Evolutionary conservation across 1,140 invertebrate genomes (phyloP), one percentile per base, ranked within the genome.

Genomic region (Atta colombica): DNA sequence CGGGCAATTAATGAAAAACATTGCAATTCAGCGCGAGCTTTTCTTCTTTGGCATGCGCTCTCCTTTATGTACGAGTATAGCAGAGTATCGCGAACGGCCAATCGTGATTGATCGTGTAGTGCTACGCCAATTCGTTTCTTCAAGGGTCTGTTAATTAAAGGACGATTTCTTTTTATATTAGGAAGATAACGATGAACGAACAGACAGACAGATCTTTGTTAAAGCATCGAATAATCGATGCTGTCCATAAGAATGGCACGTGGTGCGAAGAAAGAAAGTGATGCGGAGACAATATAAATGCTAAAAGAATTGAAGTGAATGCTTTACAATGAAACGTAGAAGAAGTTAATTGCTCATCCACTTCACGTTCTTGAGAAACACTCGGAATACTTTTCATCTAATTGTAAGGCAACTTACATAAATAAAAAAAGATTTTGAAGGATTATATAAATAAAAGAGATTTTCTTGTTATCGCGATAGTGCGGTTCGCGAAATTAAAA

Each of bases 1-100:
- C 68, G 60, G 71, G 80, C 89, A 90, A 90, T 90, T 90, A 90
- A 90, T 90, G 89, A 90, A 90, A 90, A 90, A 90, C 89, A 88
- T 87, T 77, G 63, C 31, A 74, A 84, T 84, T 77, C 61, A 51
- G 31, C 74, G 68, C 60, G 39, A 86, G 51, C 21, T 28, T 25
- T 31, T 51, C 69, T 71, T 66, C 68, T 63, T 51, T 35, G 69
- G 31, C 35, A 10, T 25, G 25, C 28, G 14, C 55, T 31, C 31
- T 16, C 45, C 39, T 63, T 25, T 63, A 65, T 71, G 66, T 18
- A 25, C 25, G 25, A 25, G 25, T 25, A 55, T 28, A 35, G 35
- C 35, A n/a, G 49, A 75, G 31, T 45, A 60, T 58, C 21, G 31
- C 71, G 25, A 88, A 21, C 28, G 53, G 53, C 66, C 87, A 75